Evolutionary conservation across 2,113 vertebrate species (phyloP), one percentile per base, ranked within the genome.

Genomic region (Tupaia tana): DNA sequence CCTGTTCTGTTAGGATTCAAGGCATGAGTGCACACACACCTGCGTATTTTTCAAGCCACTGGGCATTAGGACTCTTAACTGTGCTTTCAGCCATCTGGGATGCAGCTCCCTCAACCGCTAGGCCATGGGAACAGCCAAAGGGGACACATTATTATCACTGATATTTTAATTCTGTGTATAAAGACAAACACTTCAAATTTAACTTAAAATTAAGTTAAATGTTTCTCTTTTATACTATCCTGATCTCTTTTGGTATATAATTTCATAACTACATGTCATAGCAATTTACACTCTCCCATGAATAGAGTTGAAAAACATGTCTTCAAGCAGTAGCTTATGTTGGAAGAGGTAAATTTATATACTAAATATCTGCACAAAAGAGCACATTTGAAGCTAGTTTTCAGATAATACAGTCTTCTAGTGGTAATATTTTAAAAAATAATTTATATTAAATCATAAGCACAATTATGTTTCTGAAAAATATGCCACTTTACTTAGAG

Each of bases 391-490:
- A 90, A 93, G 64, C 95, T 25, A 90, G 78, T 56, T 78, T 95
- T 78, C 34, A 81, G 18, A 71, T 14, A 77, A 2, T 70, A 22
- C 5, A 63, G 5, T 69, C 19, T 85, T 92, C 7, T 78, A 64
- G 8, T 56, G 13, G 2, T 52, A 94, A 54, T 85, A 71, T 88
- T 81, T 79, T 77, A 2, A 20, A 20, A 20, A 89, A 77, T 81
- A 95, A 74, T 92, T 95, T 27, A 34, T 63, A 70, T 59, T 22
- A 67, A 31, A 24, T 29, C 64, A 29, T 9, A 96, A 91, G 59
- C 22, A 91, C 6, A 90, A 95, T 64, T 52, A 86, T 74, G 4
- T 90, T 81, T 91, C 67, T 95, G 91, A 74, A 91, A 93, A 71
- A 69, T 29, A 83, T 70, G 43, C 43, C 2, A 71, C 79, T 95